These are phyloP conservation scores for Stomorhina lunata DNA, from an alignment of 2,888 invertebrate genomes.

Conservation along the genomic window DNA sequence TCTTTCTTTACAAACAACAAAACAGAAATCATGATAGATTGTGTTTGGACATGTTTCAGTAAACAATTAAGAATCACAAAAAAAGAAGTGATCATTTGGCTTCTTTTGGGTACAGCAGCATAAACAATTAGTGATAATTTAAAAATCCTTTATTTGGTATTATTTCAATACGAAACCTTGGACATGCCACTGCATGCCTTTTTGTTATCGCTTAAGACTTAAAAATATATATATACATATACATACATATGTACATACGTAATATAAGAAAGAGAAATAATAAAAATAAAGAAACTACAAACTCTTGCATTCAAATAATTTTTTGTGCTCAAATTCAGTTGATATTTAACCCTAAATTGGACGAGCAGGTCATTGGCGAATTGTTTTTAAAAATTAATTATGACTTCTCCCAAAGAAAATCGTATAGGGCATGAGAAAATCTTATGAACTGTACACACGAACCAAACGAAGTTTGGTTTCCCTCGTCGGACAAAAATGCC, in stretches of 20 bases:
- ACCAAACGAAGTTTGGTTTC: no score
- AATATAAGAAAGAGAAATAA: no score
- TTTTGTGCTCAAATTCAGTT: not conserved
- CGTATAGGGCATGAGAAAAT: no score
- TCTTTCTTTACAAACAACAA: no score
- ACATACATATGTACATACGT: no score
- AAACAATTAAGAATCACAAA: not conserved
- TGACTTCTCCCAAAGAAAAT: no score
- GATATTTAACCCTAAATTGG: constrained; percentile 6
- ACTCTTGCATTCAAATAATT: not conserved
- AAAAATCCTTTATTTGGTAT: constrained; percentile 6
- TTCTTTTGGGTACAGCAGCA: not conserved
- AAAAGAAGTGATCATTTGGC: constrained; percentile 3
- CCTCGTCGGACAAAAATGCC: no score
- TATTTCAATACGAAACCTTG: not conserved
- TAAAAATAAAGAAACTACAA: no score
- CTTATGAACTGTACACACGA: no score
- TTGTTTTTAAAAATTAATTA: not conserved
- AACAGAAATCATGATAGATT: no score
- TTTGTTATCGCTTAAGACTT: not conserved
- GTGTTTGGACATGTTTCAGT: not conserved
- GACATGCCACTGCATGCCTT: constrained; percentile 1
- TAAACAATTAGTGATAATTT: constrained; percentile 15
- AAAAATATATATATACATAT: no score
- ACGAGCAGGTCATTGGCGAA: not conserved